Evolutionary conservation across 2,113 vertebrate genomes (phyloP), one percentile per base, ranked within the genome.

Genomic region (Zapornia atra): DNA sequence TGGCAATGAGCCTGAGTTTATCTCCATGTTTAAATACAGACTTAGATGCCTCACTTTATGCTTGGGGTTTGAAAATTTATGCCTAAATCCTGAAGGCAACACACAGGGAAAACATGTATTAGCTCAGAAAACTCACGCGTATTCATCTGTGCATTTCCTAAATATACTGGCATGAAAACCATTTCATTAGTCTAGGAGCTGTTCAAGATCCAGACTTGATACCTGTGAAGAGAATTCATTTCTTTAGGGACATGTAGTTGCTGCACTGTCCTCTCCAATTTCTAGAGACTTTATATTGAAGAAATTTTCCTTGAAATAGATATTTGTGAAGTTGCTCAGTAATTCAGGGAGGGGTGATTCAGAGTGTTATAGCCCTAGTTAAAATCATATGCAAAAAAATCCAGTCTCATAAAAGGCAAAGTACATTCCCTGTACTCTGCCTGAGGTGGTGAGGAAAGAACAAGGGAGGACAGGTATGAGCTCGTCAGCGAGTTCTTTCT

Each of bases 261-360:
- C 85, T 94, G 18, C 36, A 51, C 81, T 86, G 79, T 91, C 86
- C 5, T 90, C 76, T 96, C 85, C 71, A 77, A 57, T 94, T 96
- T 95, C 94, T 96, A 82, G 77, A 10, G 56, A 94, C 5, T 82
- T 70, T 50, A 25, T 24, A 24, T 80, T 66, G 87, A 93, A 92
- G 42, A 46, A 90, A 20, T 10, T 38, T 42, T 89, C 84, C 82
- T 73, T 80, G 91, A 97, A 94, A 96, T 97, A 93, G 90, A 92
- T 88, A 89, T 97, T 96, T 82, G 88, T 40, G 92, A 93, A 89
- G 73, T 50, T 60, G 21, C 78, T 98, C 83, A 96, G 86, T 97
- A 97, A 98, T 97, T 96, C 92, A 97, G 86, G 71, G 71, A 71
- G 38, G 79, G 68, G 70, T 82, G 79, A 86, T 95, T 93, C 61